Evolutionary conservation across 2,888 invertebrate genomes (phyloP), one percentile per base, ranked within the genome.

Genomic region (Brenthis hecate): DNA sequence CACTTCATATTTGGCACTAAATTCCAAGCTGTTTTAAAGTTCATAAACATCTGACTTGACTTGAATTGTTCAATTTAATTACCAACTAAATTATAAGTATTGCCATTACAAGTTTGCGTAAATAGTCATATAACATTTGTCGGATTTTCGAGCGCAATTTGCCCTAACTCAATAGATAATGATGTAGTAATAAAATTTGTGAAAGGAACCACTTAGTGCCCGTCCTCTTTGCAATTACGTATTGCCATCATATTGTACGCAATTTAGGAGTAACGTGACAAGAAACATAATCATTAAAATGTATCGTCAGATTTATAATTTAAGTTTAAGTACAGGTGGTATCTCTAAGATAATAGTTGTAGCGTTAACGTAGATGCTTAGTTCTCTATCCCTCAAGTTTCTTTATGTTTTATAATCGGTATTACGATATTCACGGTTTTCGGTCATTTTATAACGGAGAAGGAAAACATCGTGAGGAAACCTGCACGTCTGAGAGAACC

Each of bases 111-210:
- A 13, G 11, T 60, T 14, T 28, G 8, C 60, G 60, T 13, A 11
- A 13, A 50, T 28, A 60, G n/a, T 28, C 28, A 14, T 50, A 58
- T 48, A 58, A 28, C 47, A 60, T 50, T 50, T 48, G 50, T 36
- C 11, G 23, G 54, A 66, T 65, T 72, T 70, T 72, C 60, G 55
- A 65, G 47, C 67, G 36, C 66, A 70, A 66, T 58, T 68, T 65
- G 60, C 61, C 43, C 36, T 54, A 61, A 50, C 68, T 68, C 70
- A 66, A 72, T 73, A 69, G 71, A 65, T 71, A 68, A 71, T 70
- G 63, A 65, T 63, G 67, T 64, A 66, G 69, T 73, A 72, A 70
- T 72, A 70, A 72, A 72, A 69, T 72, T 68, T 68, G 71, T 70
- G 71, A 71, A 73, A 70, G 70, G 68, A 57, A 56, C 69, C 56